phyloP scores from a whole-genome alignment of 1,140 invertebrate species.

The Brachionus asplanchnoidis region DNA sequence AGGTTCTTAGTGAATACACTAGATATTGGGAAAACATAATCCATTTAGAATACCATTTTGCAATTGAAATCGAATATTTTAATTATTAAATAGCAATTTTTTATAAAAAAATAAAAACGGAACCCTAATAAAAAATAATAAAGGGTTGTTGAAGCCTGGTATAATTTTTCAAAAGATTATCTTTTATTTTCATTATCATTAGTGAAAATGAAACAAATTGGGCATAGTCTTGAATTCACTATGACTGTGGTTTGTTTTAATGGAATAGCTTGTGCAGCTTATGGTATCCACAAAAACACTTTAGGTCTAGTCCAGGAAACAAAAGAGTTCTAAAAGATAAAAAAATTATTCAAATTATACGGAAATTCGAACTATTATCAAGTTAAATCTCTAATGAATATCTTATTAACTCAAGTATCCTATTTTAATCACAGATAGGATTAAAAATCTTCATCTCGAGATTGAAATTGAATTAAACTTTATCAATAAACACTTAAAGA shows the following conservation, averaged over 20 bases:
- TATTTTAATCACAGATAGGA: conserved; percentile 3
- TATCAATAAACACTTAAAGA: not conserved
- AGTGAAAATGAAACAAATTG: too few relatives aligned
- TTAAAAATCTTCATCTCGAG: not conserved
- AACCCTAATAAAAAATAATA: not conserved
- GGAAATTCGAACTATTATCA: not conserved
- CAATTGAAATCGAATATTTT: not conserved
- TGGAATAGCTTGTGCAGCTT: not conserved
- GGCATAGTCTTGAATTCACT: too few relatives aligned
- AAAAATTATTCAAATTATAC: not conserved
- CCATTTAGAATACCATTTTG: not conserved
- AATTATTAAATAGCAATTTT: not conserved
- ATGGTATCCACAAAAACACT: not conserved
- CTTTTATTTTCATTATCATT: too few relatives aligned
- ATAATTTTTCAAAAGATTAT: too few relatives aligned
- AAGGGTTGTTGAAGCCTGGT: too few relatives aligned
- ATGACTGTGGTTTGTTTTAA: too few relatives aligned
- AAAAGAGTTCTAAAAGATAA: not conserved
- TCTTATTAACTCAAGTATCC: conserved; percentile 1
- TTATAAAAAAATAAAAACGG: not conserved
- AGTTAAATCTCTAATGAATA: not conserved
- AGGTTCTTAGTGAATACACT: not conserved
- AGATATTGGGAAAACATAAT: not conserved
- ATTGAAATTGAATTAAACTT: conserved; percentile 6
- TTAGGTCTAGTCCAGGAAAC: not conserved